Evolutionary conservation across 2,888 invertebrate genomes (phyloP), one percentile per base, ranked within the genome.

Genomic region (Eupithecia inturbata): DNA sequence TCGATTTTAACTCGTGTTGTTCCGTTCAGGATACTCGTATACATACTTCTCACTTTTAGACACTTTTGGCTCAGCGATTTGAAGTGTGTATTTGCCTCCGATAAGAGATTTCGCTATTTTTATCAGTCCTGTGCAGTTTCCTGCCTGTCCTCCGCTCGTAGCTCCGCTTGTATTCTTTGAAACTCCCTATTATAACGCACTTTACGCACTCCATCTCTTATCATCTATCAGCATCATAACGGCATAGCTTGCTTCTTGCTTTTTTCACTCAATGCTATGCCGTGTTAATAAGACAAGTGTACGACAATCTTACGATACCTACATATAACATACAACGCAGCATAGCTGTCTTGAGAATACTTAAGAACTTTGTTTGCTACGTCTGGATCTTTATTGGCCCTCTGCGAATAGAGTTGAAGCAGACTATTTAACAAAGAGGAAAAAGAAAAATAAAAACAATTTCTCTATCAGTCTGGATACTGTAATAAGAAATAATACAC

Each of bases 371-470:
- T 57, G 5, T 57, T 57, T 57, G 12, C 57, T 26, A 57, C 57
- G 26, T 26, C 14, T 57, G 12, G 22, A 10, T 57, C 14, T 53
- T 12, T 57, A 53, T 10, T 57, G 22, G 26, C 3, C 22, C 22
- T 53, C 22, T 22, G 22, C 12, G 12, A 26, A 26, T 57, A 22
- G 14, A 57, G 57, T 57, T 26, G 57, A 10, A 49, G 22, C 22
- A 57, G 26, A 57, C 57, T 57, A 57, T 26, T 57, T 57, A 26
- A 26, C 26, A 26, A n/a, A 62, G 28, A 12, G 31, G 63, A 36
- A 10, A 31, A 64, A 33, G 7, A 9, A 62, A n/a, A 62, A 31
- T 31, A 62, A 62, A 64, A 64, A 36, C 63, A 64, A 64, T 64
- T 64, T 33, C 19, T 36, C 36, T n/a, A n/a, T 64, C 63, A 10